A percentile compares a stretch with the other conserved stretches of the same genome.
Evolutionary conservation across 2,797 vertebrate species (phyloP).

Genomic region (Bovichtus variegatus): DNA sequence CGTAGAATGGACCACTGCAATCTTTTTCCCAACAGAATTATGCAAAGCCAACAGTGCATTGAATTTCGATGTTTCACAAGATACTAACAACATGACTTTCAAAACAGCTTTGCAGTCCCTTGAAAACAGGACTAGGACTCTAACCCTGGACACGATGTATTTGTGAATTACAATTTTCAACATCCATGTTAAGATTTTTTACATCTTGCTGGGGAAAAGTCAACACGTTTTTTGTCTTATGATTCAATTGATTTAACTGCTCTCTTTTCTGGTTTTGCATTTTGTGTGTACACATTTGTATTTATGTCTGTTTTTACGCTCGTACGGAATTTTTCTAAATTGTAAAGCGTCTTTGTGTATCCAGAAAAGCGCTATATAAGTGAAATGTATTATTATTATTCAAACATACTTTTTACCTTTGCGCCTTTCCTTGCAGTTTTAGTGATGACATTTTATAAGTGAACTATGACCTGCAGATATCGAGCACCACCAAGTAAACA

Average conservation of each 20-base stretch:
- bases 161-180: neutral
- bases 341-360: too few relatives aligned
- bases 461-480: conserved; percentile 18
- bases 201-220: neutral
- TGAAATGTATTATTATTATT: too few relatives aligned
- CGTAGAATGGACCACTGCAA: conserved; percentile 35
- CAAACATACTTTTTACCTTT: neutral
- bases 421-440: neutral
- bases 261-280: too few relatives aligned
- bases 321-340: too few relatives aligned
- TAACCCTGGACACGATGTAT: neutral
- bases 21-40: conserved; percentile 39
- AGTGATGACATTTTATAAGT: conserved; percentile 13
- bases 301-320: too few relatives aligned
- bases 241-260: too few relatives aligned
- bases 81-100: conserved; percentile 21
- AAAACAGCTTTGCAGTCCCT: neutral
- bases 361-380: too few relatives aligned
- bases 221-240: neutral
- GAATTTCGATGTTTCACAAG: conserved; percentile 26
- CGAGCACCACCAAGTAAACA: conserved; percentile 21
- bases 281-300: too few relatives aligned
- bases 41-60: conserved; percentile 36
- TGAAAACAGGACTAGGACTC: neutral
- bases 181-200: neutral